Evolutionary conservation across 2,113 vertebrate species (phyloP).

Genomic region (Sinocyclocheilus anophthalmus): DNA sequence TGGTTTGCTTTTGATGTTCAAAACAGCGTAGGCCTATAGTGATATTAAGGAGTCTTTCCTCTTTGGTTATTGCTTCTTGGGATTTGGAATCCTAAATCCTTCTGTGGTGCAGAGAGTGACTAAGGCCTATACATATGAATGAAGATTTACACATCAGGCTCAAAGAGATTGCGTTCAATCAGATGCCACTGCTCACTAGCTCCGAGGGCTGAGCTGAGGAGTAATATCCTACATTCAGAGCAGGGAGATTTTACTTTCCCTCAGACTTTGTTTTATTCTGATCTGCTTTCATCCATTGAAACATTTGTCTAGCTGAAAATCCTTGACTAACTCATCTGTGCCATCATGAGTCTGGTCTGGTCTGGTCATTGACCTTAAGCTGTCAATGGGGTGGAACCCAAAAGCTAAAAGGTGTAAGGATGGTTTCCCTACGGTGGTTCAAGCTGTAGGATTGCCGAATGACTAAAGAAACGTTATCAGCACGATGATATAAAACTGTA

Average conservation of each 20-base stretch:
- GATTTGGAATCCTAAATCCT: constrained; percentile 70
- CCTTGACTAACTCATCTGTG: constrained; percentile 2
- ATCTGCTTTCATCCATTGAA: not conserved
- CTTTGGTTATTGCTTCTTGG: constrained; percentile 70
- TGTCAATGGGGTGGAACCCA: no score
- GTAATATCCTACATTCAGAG: constrained; percentile 52
- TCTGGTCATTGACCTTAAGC: no score
- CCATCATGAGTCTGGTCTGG: no score
- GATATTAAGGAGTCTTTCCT: constrained; percentile 64
- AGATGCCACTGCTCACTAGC: constrained; percentile 66
- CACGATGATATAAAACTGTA: no score
- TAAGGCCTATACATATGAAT: constrained; percentile 76
- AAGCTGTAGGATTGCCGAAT: no score
- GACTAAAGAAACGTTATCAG: no score
- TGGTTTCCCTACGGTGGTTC: no score
- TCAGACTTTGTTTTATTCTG: constrained; percentile 24
- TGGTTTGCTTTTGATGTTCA: constrained; percentile 54
- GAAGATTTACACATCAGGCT: constrained; percentile 72
- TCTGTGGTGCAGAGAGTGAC: constrained; percentile 64
- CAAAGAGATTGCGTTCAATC: constrained; percentile 71
- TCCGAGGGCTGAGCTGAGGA: constrained; percentile 73
- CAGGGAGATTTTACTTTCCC: not conserved
- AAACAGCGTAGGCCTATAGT: constrained; percentile 56
- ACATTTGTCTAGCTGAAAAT: not conserved
- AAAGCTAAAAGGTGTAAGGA: no score